Conservation (phyloP, 2,113 vertebrate genomes). For the Heloderma charlesbogerti region DNA sequence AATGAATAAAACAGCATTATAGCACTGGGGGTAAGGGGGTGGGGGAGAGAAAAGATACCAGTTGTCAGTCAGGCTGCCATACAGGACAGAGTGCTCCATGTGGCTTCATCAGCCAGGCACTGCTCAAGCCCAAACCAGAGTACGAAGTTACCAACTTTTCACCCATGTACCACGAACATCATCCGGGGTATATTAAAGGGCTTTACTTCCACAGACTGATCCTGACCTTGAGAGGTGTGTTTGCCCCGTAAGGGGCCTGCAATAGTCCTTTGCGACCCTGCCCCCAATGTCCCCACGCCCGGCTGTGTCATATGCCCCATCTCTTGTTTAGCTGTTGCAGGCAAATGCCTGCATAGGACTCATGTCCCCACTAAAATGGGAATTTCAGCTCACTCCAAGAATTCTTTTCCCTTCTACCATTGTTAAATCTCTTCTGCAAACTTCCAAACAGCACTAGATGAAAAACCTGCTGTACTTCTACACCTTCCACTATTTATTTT, state of each 20-base stretch:
- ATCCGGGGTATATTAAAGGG: fast-evolving
- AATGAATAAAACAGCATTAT: neutral
- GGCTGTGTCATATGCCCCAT: too few relatives aligned
- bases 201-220: neutral
- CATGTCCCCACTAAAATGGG: neutral
- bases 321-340: too few relatives aligned
- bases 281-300: too few relatives aligned
- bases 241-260: neutral
- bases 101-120: neutral
- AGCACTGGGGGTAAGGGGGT: neutral
- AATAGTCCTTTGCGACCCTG: too few relatives aligned
- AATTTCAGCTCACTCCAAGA: neutral
- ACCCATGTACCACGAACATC: too few relatives aligned
- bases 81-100: neutral
- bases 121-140: too few relatives aligned
- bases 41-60: neutral
- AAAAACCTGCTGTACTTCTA: neutral
- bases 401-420: neutral
- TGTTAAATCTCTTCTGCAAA: neutral
- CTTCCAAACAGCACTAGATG: constrained; percentile 10
- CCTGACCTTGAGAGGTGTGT: neutral
- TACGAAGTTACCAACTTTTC: neutral
- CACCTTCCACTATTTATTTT: neutral
- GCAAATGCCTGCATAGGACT: too few relatives aligned
- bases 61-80: neutral